Conservation (phyloP, 2,888 invertebrate species). For the Drosophila anomalipes region DNA sequence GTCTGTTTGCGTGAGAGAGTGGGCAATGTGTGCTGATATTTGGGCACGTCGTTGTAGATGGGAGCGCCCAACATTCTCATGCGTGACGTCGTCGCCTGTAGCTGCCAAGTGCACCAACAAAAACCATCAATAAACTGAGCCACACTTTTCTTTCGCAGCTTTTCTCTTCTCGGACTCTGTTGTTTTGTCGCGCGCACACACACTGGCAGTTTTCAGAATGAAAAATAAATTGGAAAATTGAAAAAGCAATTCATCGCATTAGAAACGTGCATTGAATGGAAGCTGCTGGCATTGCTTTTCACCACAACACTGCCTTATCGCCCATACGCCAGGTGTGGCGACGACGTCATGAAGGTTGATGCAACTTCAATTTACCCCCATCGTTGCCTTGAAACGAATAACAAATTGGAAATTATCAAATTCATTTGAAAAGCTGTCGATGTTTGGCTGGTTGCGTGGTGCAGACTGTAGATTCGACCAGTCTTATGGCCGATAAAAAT, state of each 20-base stretch:
- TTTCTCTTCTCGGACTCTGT: conserved; percentile 9
- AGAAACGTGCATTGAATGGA: conserved; percentile 73
- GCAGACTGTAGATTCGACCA: conserved; percentile 10
- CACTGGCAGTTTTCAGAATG: conserved; percentile 52
- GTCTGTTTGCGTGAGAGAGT: conserved; percentile 1
- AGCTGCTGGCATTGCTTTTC: conserved; percentile 28
- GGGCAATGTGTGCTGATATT: conserved; percentile 8
- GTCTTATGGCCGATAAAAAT: conserved; percentile 69
- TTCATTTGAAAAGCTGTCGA: conserved; percentile 7
- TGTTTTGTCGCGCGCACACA: conserved; percentile 5
- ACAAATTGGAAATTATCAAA: background rate
- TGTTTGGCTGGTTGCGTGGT: background rate
- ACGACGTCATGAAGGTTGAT: conserved; percentile 25
- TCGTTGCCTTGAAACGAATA: conserved; percentile 24
- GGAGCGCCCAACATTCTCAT: conserved; percentile 11
- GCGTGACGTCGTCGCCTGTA: conserved; percentile 17
- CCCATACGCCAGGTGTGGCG: conserved; percentile 56
- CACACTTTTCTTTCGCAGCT: conserved; percentile 31
- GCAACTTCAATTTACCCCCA: conserved; percentile 10
- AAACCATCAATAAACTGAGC: conserved; percentile 61
- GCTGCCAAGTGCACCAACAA: conserved; percentile 48
- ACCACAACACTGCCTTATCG: conserved; percentile 46
- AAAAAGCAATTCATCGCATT: conserved; percentile 79
- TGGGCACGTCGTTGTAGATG: conserved; percentile 15
- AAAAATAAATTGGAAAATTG: conserved; percentile 80